Conservation (phyloP, 2,797 vertebrate species). For the Zenarchopterus dispar region DNA sequence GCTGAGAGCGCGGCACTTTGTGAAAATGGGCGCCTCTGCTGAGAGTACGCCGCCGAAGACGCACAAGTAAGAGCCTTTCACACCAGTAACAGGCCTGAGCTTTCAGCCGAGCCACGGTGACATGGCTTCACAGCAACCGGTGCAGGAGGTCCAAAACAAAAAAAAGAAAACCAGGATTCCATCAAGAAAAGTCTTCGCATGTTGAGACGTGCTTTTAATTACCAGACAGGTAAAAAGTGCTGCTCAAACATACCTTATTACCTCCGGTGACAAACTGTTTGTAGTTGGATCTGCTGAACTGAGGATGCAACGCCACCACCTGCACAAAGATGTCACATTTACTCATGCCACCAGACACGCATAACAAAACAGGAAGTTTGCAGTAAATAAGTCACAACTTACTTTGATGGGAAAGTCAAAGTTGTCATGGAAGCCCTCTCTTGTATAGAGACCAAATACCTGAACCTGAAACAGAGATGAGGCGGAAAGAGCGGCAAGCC, state of each 20-base stretch:
- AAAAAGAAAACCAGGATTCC: conserved; percentile 59
- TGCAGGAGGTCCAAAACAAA: conserved; percentile 46
- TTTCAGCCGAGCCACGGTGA: conserved; percentile 52
- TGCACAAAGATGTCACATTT: conserved; percentile 33
- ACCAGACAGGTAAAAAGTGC: conserved; percentile 17
- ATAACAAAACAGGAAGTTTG: background rate
- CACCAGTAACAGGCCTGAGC: conserved; percentile 63
- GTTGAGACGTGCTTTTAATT: conserved; percentile 34
- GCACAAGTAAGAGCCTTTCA: conserved; percentile 80
- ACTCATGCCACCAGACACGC: background rate
- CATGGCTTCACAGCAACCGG: conserved; percentile 51
- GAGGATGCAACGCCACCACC: conserved; percentile 92
- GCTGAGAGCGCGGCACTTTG: conserved; percentile 82
- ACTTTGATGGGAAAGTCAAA: conserved; percentile 99
- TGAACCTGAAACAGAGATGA: conserved; percentile 87
- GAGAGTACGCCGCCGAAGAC: conserved; percentile 76
- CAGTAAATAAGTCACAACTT: conserved; percentile 62
- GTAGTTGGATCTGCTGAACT: conserved; percentile 92
- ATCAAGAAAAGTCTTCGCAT: conserved; percentile 29
- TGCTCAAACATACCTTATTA: conserved; percentile 88
- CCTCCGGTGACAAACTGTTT: conserved; percentile 98
- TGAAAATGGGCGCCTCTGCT: conserved; percentile 82
- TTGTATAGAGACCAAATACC: conserved; percentile 95
- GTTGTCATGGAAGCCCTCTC: conserved; percentile 95
- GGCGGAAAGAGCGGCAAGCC: conserved; percentile 36